Conservation (phyloP, 2,113 vertebrate species). For the Sprattus sprattus region DNA sequence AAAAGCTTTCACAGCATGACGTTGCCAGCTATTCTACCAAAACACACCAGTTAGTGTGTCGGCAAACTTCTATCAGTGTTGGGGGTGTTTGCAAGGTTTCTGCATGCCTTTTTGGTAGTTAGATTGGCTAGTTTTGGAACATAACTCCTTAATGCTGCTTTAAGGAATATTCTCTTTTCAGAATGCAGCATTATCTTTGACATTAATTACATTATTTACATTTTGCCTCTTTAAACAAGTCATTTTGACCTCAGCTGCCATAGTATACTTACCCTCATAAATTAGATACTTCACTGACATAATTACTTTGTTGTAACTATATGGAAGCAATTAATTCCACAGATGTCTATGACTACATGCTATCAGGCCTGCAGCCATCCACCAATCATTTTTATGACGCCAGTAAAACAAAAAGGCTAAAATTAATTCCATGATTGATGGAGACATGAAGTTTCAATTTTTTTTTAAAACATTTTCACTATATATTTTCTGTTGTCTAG, state of each 20-base stretch:
- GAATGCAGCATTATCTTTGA: neutral
- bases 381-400: neutral
- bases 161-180: neutral
- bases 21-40: too few relatives aligned
- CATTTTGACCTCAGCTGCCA: neutral
- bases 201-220: neutral
- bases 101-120: too few relatives aligned
- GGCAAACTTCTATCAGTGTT: too few relatives aligned
- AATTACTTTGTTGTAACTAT: neutral
- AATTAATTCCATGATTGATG: neutral
- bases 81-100: too few relatives aligned
- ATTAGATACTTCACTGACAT: neutral
- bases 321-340: neutral
- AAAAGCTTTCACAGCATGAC: neutral
- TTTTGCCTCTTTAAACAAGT: neutral
- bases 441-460: neutral
- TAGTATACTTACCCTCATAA: neutral
- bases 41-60: too few relatives aligned
- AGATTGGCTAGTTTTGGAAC: too few relatives aligned
- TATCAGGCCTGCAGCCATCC: neutral
- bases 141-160: too few relatives aligned
- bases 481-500: neutral
- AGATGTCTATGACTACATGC: neutral
- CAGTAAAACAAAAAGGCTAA: neutral
- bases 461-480: neutral